Evolutionary conservation across 2,113 vertebrate species (phyloP).

Genomic region (Dolichotis patagonum): DNA sequence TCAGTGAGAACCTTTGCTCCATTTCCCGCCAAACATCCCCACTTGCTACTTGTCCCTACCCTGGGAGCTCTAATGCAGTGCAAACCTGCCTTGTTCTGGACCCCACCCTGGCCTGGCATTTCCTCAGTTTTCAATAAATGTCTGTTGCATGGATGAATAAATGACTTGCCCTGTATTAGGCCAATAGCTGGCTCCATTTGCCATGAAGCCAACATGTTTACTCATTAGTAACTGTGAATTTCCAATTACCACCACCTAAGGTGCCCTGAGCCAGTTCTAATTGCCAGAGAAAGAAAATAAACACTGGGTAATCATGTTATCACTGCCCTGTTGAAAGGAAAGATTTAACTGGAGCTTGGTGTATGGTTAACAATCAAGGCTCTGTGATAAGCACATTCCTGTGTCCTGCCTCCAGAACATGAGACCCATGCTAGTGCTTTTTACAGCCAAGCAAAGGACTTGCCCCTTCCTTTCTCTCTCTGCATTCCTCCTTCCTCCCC

Average conservation of each 20-base stretch:
- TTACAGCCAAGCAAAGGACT: neutral
- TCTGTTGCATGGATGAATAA: neutral
- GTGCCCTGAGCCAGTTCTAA: slow-evolving; percentile 28
- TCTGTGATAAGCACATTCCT: neutral
- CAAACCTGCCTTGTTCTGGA: neutral
- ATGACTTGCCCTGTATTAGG: neutral
- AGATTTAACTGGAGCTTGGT: neutral
- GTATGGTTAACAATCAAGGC: neutral
- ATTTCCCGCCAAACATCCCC: neutral
- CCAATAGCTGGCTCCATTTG: neutral
- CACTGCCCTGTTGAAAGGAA: neutral
- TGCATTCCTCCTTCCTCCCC: neutral
- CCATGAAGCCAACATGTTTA: slow-evolving; percentile 44
- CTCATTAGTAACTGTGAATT: slow-evolving; percentile 58
- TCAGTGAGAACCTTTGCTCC: neutral
- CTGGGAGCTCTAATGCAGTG: neutral
- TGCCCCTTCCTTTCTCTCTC: neutral
- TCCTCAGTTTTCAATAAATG: neutral
- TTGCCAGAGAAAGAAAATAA: slow-evolving; percentile 49
- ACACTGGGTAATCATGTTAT: slow-evolving; percentile 11
- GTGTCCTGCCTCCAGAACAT: neutral
- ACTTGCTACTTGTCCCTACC: neutral
- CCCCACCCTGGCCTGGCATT: neutral
- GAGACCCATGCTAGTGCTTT: neutral
- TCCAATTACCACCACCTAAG: slow-evolving; percentile 38